Evolutionary conservation across 2,113 vertebrate species (phyloP).

Genomic region (Cyprinus carpio): DNA sequence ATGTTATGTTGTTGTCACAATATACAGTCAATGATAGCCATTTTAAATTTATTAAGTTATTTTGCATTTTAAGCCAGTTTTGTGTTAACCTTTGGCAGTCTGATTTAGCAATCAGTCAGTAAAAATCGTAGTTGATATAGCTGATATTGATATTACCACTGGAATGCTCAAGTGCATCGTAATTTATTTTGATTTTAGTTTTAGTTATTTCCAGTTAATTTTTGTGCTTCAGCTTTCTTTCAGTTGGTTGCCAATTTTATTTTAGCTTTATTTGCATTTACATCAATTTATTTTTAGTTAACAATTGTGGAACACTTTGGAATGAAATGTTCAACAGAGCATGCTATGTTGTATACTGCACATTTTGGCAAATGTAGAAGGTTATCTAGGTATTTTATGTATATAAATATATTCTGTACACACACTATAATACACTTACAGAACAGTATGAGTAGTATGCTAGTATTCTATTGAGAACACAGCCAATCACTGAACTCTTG

Average conservation of each 20-base stretch:
- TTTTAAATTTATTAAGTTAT: neutral
- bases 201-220: neutral
- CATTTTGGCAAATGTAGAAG: no score
- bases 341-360: neutral
- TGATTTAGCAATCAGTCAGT: neutral
- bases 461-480: neutral
- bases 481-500: neutral
- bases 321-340: neutral
- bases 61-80: neutral
- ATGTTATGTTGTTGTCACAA: neutral
- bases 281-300: neutral
- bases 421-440: neutral
- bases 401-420: neutral
- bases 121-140: neutral
- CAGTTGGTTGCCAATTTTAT: neutral
- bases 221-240: neutral
- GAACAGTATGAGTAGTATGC: neutral
- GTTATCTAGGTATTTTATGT: neutral
- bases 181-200: neutral
- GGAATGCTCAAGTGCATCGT: neutral
- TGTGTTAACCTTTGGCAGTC: neutral
- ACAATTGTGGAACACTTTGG: neutral
- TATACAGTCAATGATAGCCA: neutral
- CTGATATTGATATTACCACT: neutral
- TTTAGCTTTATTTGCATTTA: neutral